These are phyloP conservation scores for Terrapene triunguis DNA, from an alignment of 2,113 vertebrate genomes.

Conservation along the genomic window DNA sequence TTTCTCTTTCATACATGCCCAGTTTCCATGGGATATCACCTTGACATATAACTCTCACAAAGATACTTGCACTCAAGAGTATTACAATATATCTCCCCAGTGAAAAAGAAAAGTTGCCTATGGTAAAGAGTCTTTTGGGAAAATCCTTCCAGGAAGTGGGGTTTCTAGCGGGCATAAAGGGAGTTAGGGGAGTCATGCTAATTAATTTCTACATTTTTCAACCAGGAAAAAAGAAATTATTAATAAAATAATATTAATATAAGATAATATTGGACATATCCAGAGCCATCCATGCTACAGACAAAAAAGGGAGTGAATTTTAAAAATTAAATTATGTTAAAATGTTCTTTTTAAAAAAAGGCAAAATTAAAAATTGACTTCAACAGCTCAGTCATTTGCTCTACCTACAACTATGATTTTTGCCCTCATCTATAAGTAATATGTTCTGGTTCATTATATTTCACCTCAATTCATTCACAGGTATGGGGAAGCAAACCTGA, in stretches of 20 bases:
- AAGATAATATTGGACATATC: not conserved
- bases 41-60: not conserved
- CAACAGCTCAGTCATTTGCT: not conserved
- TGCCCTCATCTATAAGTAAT: not conserved
- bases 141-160: not conserved
- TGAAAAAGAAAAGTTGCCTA: slow-evolving; percentile 38
- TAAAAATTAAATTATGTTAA: not conserved
- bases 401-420: not conserved
- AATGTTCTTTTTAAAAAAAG: not conserved
- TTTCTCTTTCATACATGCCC: slow-evolving; percentile 52
- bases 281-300: not conserved
- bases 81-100: slow-evolving; percentile 52
- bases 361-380: not conserved
- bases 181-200: slow-evolving; percentile 16
- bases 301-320: not conserved
- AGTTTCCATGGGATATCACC: slow-evolving; percentile 35
- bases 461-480: not conserved
- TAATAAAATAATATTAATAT: not conserved
- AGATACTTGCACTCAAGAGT: not conserved
- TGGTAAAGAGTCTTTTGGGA: slow-evolving; percentile 47
- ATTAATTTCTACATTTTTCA: slow-evolving; percentile 52
- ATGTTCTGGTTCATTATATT: not conserved
- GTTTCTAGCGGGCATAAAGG: slow-evolving; percentile 4
- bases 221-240: not conserved
- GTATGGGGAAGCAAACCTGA: not conserved